Evolutionary conservation across 2,797 vertebrate species (phyloP).

Genomic region (Alouatta caraya): DNA sequence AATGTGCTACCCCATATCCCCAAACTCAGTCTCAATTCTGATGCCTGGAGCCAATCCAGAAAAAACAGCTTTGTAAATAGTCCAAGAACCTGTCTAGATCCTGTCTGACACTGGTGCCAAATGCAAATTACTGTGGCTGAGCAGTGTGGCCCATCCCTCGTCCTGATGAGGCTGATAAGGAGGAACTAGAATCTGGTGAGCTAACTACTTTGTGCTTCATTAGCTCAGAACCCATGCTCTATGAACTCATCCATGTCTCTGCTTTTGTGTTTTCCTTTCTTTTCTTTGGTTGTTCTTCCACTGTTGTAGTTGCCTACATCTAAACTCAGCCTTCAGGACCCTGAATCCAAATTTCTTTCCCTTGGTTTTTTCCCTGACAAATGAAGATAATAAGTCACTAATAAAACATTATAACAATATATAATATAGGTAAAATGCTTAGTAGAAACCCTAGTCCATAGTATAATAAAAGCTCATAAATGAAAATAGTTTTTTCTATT

Average conservation of each 20-base stretch:
- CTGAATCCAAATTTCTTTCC: neutral
- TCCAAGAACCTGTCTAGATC: neutral
- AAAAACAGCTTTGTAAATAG: neutral
- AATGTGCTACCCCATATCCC: accelerated
- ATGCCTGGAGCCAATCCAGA: neutral
- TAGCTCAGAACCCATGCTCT: neutral
- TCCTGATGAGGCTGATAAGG: neutral
- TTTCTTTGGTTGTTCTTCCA: neutral
- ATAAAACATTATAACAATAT: neutral
- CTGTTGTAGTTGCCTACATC: neutral
- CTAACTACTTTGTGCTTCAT: accelerated
- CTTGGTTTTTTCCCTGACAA: neutral
- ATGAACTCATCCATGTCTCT: neutral
- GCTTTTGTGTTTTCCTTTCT: neutral
- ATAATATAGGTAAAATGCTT: neutral
- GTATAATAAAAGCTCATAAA: neutral
- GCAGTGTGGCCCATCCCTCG: neutral
- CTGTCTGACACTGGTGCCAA: neutral
- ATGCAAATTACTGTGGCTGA: neutral
- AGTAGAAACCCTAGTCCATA: neutral
- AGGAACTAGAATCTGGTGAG: neutral
- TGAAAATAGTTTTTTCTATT: neutral
- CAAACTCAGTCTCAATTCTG: neutral
- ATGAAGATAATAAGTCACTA: neutral
- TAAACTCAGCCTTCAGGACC: neutral